phyloP scores from a whole-genome alignment of 53 echinoderm and acorn worm genomes.

The Arbacia lixula region DNA sequence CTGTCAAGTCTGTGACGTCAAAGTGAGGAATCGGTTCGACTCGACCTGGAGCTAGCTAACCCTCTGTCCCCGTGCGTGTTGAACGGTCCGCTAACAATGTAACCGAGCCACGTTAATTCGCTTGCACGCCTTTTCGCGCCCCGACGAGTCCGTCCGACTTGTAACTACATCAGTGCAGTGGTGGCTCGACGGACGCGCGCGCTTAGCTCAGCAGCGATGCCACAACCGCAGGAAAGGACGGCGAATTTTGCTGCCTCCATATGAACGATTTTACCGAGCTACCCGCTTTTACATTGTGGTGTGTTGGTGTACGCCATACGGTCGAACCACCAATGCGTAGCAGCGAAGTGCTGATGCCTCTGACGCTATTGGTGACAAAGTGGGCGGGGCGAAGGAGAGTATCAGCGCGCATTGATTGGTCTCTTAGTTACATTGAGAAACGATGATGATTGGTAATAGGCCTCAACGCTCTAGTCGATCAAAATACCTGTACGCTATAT shows the following conservation, averaged over 20 bases:
- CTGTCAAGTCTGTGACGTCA: conserved; percentile 28
- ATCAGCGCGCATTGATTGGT: conserved; percentile 37
- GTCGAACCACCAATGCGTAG: conserved; percentile 18
- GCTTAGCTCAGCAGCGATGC: too few species aligned
- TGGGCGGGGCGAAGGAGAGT: conserved; percentile 40
- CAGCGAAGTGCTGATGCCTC: not conserved
- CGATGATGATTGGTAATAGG: too few species aligned
- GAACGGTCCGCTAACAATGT: conserved; percentile 18
- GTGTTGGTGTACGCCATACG: too few species aligned
- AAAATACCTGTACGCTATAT: too few species aligned
- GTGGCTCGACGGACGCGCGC: too few species aligned
- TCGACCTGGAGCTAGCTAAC: conserved; percentile 15
- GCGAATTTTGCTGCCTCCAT: conserved; percentile 31
- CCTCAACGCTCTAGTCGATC: too few species aligned
- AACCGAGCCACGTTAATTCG: conserved; percentile 1
- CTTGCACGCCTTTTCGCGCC: not conserved
- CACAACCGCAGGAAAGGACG: not conserved
- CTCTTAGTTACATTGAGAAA: too few species aligned
- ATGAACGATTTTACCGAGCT: too few species aligned
- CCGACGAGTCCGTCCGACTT: too few species aligned
- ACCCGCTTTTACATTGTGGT: too few species aligned
- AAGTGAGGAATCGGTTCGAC: conserved; percentile 21
- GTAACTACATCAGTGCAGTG: too few species aligned
- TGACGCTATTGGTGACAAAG: conserved; percentile 9
- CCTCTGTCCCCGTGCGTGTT: too few species aligned